These are phyloP conservation scores for Fulica atra DNA, from an alignment of 2,113 vertebrate genomes.

Conservation along the genomic window DNA sequence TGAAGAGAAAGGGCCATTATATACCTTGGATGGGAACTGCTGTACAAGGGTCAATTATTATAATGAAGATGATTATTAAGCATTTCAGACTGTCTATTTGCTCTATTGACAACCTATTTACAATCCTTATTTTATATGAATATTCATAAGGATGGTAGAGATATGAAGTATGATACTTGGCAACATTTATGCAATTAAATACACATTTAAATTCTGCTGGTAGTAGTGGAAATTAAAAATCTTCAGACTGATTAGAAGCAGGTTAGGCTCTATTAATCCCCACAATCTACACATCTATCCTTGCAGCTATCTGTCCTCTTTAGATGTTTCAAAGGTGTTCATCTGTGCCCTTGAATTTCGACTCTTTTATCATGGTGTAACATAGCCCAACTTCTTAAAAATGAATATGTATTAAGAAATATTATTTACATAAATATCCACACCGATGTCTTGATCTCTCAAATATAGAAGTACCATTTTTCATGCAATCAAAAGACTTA, in stretches of 20 bases:
- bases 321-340: constrained; percentile 25
- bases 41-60: neutral
- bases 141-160: constrained; percentile 38
- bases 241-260: constrained; percentile 57
- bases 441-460: neutral
- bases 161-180: constrained; percentile 19
- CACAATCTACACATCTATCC: neutral
- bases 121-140: constrained; percentile 41
- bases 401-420: constrained; percentile 4
- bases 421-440: constrained; percentile 8
- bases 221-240: constrained; percentile 55
- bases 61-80: neutral
- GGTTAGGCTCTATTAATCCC: constrained; percentile 34
- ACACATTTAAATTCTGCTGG: constrained; percentile 50
- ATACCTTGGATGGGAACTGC: neutral
- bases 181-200: constrained; percentile 58
- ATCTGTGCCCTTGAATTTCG: constrained; percentile 20
- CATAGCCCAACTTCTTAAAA: neutral
- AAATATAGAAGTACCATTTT: neutral
- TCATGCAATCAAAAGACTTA: neutral
- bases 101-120: constrained; percentile 56
- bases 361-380: neutral
- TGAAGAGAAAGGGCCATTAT: constrained; percentile 20
- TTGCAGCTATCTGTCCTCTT: constrained; percentile 2
- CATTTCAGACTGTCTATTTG: constrained; percentile 52